Evolutionary conservation across 1,140 invertebrate species (phyloP).

Genomic region (Cyrtorhinus lividipennis): DNA sequence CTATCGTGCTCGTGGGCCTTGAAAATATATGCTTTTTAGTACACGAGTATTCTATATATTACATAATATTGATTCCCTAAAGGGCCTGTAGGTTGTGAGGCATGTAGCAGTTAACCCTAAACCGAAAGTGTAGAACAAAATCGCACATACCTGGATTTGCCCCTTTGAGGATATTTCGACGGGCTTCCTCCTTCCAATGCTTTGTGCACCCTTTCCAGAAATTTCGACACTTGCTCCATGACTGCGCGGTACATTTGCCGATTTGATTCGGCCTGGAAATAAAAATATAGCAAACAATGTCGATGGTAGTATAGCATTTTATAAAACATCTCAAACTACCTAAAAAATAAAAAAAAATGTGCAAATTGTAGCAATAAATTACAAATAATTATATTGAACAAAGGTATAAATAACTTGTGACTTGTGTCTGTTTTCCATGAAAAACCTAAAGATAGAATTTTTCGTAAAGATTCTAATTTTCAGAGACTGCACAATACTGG

Average conservation of each 20-base stretch:
- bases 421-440: neutral
- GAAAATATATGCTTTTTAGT: too few species aligned
- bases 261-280: constrained; percentile 52
- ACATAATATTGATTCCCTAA: too few species aligned
- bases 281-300: constrained; percentile 19
- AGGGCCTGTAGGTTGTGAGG: too few species aligned
- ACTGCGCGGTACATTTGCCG: constrained; percentile 63
- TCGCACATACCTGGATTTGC: constrained; percentile 21
- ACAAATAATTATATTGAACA: neutral
- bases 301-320: too few species aligned
- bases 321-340: too few species aligned
- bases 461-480: neutral
- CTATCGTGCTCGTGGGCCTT: neutral
- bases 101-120: too few species aligned
- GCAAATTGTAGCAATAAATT: neutral
- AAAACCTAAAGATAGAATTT: neutral
- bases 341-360: neutral
- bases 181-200: constrained; percentile 37
- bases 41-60: too few species aligned
- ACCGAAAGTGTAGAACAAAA: neutral
- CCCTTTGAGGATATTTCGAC: constrained; percentile 16
- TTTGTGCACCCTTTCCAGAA: constrained; percentile 53
- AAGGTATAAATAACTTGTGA: neutral
- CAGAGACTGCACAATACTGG: too few species aligned
- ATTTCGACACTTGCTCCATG: constrained; percentile 59